These are phyloP conservation scores for Onthophagus sagittarius DNA, from an alignment of 2,888 invertebrate species.

Conservation along the genomic window DNA sequence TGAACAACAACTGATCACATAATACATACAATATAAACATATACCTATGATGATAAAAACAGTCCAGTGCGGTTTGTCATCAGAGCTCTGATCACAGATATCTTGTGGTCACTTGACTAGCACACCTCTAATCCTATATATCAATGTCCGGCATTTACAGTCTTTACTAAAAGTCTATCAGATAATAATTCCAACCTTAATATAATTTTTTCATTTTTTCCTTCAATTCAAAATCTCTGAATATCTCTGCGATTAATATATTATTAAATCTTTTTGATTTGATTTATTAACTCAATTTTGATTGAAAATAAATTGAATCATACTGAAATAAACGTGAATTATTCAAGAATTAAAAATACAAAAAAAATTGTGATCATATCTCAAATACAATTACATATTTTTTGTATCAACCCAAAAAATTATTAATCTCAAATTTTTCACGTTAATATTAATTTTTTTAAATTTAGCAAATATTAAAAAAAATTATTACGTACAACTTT, in stretches of 20 bases:
- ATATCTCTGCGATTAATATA: background rate
- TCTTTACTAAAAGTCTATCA: slow-evolving; percentile 42
- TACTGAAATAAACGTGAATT: no score
- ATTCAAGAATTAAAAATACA: no score
- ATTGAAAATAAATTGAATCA: background rate
- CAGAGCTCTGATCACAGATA: slow-evolving; percentile 50
- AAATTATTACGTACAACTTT: no score
- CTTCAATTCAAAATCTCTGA: background rate
- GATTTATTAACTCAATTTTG: background rate
- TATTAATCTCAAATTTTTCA: background rate
- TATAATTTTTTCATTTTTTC: background rate
- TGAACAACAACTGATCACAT: slow-evolving; percentile 39
- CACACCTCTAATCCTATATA: slow-evolving; percentile 36
- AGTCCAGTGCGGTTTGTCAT: slow-evolving; percentile 45
- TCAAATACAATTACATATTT: background rate
- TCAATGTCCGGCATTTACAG: slow-evolving; percentile 46
- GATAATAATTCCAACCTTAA: slow-evolving; percentile 27
- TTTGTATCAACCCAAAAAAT: background rate
- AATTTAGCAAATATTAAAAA: no score
- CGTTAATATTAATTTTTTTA: background rate
- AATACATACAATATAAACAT: slow-evolving; percentile 32
- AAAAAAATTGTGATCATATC: background rate
- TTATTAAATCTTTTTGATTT: background rate
- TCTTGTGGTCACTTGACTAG: slow-evolving; percentile 51
- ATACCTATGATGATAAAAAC: slow-evolving; percentile 38